Conservation (phyloP, 2,113 vertebrate species). For the Accipiter cooperii region DNA sequence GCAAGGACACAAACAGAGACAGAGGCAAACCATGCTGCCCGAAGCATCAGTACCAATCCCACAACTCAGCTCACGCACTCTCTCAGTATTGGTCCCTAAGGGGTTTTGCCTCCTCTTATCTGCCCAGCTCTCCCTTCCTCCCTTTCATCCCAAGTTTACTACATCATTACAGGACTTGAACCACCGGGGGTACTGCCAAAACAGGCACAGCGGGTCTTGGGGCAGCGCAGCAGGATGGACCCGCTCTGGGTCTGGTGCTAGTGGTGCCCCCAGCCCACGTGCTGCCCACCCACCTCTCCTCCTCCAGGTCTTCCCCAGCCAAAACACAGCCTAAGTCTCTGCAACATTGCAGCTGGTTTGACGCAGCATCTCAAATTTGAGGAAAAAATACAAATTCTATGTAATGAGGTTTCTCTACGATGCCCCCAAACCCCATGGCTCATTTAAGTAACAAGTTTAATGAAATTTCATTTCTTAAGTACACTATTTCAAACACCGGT, state of each 20-base stretch:
- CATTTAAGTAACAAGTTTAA: not conserved
- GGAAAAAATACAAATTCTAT: not conserved
- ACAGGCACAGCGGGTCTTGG: accelerated
- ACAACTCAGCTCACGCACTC: not conserved
- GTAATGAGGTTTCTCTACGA: not conserved
- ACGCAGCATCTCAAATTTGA: not conserved
- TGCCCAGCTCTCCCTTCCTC: not conserved
- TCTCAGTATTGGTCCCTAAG: not conserved
- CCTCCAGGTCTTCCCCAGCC: not conserved
- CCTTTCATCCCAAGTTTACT: not conserved
- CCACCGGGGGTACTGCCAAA: not conserved
- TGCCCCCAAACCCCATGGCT: not conserved
- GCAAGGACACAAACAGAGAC: not conserved
- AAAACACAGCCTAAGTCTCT: not conserved
- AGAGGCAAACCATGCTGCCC: not conserved
- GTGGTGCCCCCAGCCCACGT: not conserved
- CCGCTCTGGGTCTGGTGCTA: not conserved
- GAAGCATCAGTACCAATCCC: not conserved
- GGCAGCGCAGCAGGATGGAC: not conserved
- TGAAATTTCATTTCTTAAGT: not conserved
- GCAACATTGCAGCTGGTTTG: not conserved
- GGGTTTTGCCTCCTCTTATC: not conserved
- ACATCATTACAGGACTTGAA: not conserved
- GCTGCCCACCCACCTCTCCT: not conserved
- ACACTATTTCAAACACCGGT: not conserved